Evolutionary conservation across 2,113 vertebrate species (phyloP).

Genomic region (Apteryx owenii): DNA sequence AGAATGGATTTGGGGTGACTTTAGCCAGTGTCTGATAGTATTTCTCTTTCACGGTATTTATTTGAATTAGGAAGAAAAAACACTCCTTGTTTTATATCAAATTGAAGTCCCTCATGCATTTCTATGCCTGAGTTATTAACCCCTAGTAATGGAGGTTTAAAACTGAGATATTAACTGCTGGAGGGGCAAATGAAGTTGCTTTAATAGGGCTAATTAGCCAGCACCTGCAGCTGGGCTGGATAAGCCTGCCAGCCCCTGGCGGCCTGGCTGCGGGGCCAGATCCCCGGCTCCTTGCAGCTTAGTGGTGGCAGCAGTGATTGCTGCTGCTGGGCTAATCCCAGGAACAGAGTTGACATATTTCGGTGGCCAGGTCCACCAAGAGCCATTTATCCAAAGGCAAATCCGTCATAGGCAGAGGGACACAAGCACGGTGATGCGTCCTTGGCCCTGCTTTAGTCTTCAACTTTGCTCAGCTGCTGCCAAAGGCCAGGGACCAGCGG

Average conservation of each 20-base stretch:
- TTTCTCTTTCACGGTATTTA: conserved; percentile 21
- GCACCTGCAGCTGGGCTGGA: not conserved
- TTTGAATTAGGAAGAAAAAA: not conserved
- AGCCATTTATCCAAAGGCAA: not conserved
- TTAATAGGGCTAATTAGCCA: conserved; percentile 54
- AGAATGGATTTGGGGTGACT: not conserved
- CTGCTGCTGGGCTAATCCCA: not conserved
- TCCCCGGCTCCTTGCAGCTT: not conserved
- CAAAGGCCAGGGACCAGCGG: not conserved
- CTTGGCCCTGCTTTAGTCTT: not conserved
- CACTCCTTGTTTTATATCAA: not conserved
- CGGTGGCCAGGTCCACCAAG: not conserved
- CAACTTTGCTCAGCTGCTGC: not conserved
- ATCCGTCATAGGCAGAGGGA: not conserved
- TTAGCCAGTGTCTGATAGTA: not conserved
- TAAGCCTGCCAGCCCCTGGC: rapidly evolving
- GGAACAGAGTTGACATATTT: not conserved
- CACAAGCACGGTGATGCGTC: not conserved
- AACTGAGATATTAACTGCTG: conserved; percentile 56
- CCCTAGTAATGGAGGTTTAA: conserved; percentile 46
- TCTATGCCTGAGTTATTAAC: conserved; percentile 52
- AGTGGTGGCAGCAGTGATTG: conserved; percentile 23
- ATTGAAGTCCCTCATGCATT: conserved; percentile 10
- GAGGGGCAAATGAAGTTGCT: conserved; percentile 47
- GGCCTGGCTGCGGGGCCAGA: not conserved